Evolutionary conservation across 1,140 invertebrate species (phyloP), one percentile per base, ranked within the genome.

Genomic region (Drosophila fuyamai): DNA sequence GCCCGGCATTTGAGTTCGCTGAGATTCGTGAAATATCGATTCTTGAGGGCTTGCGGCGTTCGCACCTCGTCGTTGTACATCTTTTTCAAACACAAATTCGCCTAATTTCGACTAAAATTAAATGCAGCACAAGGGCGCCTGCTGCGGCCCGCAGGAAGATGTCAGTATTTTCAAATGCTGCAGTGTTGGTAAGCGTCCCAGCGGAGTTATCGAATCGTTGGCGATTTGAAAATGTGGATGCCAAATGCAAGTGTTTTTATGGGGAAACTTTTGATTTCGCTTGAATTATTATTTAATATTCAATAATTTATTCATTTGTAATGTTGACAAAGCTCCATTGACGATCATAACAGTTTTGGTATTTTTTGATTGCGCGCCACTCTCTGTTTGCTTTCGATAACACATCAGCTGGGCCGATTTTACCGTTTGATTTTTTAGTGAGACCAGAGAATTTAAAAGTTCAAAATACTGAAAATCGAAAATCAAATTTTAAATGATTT

Each of bases 41-140:
- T 83, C 14, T 66, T 79, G 16, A 89, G 73, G 48, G 84, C 61
- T 56, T 89, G 83, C 1, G 83, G 84, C 7, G 83, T 88, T n/a
- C 80, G 60, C 54, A 76, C 83, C 38, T 89, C 84, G 68, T 79
- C 67, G 29, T 81, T 80, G 60, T 83, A 79, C 83, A 88, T 85
- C 41, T 67, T 78, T 14, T 44, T 10, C 32, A 59, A 36, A 29
- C 40, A 16, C 27, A 56, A 62, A 68, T 60, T 4, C n/a, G 38
- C 43, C 51, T 46, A 27, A 58, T 43, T 58, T 70, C 27, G 32
- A n/a, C 36, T 58, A 50, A 73, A 56, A 73, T 48, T 68, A 44
- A 16, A n/a, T 44, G 9, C 13, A 38, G 5, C 38, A 36, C 12
- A 65, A 46, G 27, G 41, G 48, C 66, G 40, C 46, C 67, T 48